Base-by-base conservation (phyloP, 2,113 vertebrate species). In the Syngnathus scovelli region DNA sequence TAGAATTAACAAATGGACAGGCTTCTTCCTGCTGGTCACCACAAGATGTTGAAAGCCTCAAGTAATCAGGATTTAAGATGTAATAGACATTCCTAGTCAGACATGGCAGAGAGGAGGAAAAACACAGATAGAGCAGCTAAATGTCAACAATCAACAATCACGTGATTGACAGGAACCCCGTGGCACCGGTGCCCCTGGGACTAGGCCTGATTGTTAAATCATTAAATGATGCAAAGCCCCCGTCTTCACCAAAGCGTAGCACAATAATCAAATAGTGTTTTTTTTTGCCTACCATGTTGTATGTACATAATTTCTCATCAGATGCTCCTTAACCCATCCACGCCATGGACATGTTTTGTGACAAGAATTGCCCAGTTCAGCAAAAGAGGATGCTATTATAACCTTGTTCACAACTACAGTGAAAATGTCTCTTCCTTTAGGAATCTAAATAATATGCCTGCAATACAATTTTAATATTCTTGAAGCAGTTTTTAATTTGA, bases 91-190 rank as follows among this genome's bases (percentile, higher is more conserved):
- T 56, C 11, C 6, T 27, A 15, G 12, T 15, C 27, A 56, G 23
- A 33, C 54, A 56, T 56, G 23, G 8, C 54, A 15, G 1, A 56
- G 54, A 33, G 13, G 19, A n/a, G 6, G 65, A 68, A 64, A 64
- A 68, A 64, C 61, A 75, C 58, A 5, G 61, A 72, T 60, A 68
- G 18, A 58, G 68, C 70, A 72, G 41, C 66, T 62, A 63, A 83
- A 82, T 58, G 68, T 58, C 82, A 87, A 83, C 78, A 83, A 79
- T 83, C 74, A 85, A 74, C 72, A 44, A 89, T 52, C 49, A 52
- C 4, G 19, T 52, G 86, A 89, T 76, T 82, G 85, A 82, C 85
- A 86, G 76, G 71, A 72, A 70, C 69, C 79, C 70, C 52, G 71
- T 75, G 71, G 64, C n/a, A 15, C 64, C 36, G 73, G 70, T 21